Conservation (phyloP, 2,797 vertebrate species). For the Monodelphis domestica region DNA sequence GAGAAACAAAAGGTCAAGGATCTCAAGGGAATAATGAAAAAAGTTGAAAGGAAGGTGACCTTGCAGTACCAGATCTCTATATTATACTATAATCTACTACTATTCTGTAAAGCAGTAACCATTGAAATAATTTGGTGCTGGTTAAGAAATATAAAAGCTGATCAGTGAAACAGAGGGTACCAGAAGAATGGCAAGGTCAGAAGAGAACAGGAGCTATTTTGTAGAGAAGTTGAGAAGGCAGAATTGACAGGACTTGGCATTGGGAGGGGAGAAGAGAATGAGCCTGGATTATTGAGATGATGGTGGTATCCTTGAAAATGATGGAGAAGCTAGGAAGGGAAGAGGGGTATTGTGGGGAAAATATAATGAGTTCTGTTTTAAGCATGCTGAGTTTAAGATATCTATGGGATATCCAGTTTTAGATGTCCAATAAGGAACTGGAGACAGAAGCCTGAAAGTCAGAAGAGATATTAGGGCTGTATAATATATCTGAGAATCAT, state of each 20-base stretch:
- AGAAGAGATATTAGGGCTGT: background rate
- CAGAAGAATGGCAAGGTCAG: background rate
- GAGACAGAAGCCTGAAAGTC: background rate
- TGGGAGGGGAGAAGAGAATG: background rate
- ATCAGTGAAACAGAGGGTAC: no score
- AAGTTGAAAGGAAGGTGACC: background rate
- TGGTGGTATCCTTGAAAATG: background rate
- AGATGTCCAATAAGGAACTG: background rate
- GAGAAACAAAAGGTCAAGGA: background rate
- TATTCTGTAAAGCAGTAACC: background rate
- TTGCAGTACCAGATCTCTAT: background rate
- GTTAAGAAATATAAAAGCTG: background rate
- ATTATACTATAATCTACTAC: background rate
- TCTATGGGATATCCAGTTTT: background rate
- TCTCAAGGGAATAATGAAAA: background rate
- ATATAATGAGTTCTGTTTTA: background rate
- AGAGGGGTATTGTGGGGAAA: background rate
- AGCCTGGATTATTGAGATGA: background rate
- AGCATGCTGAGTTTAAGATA: background rate
- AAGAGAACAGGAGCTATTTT: background rate
- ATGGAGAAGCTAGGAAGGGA: background rate
- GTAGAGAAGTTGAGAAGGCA: background rate
- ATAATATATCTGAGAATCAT: background rate
- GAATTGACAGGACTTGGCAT: background rate
- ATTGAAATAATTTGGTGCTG: background rate